These are phyloP conservation scores for Sesia apiformis DNA, from an alignment of 2,888 invertebrate genomes.

Conservation along the genomic window DNA sequence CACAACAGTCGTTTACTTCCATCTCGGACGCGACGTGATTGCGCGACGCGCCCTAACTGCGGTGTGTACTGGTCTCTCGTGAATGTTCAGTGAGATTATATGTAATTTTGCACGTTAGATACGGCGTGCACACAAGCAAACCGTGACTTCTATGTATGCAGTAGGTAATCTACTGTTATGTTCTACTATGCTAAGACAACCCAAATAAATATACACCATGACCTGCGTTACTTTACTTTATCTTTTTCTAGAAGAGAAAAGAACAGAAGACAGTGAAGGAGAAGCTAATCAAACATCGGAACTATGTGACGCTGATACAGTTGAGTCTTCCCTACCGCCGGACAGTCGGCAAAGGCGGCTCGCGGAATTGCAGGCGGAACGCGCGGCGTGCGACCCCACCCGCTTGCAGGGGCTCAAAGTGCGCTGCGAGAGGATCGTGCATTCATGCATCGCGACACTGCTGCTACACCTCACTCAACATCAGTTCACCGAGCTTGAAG, in stretches of 20 bases:
- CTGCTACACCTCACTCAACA: constrained; percentile 86
- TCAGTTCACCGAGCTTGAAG: constrained; percentile 91
- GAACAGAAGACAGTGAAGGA: constrained; percentile 61
- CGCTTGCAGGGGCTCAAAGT: constrained; percentile 82
- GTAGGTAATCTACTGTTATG: no score
- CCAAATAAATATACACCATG: no score
- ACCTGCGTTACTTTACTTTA: no score
- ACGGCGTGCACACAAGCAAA: no score
- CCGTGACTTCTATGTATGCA: no score
- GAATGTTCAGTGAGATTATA: no score
- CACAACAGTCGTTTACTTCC: no score
- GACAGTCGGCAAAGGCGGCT: constrained; percentile 80
- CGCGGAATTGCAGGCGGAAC: constrained; percentile 80
- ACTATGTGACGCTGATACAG: constrained; percentile 77
- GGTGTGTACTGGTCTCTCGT: no score
- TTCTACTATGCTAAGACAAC: no score
- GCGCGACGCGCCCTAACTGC: no score
- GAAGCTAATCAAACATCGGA: constrained; percentile 71
- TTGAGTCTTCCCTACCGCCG: constrained; percentile 81
- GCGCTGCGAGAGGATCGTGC: constrained; percentile 83
- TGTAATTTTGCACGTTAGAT: no score
- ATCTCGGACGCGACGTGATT: no score
- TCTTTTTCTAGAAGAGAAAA: constrained; percentile 40
- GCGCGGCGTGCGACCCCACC: constrained; percentile 87
- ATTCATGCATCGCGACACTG: constrained; percentile 88